A percentile compares a stretch with the other conserved stretches of the same genome.
phyloP scores from a whole-genome alignment of 2,797 vertebrate genomes.

The Acestrorhynchus altus region DNA sequence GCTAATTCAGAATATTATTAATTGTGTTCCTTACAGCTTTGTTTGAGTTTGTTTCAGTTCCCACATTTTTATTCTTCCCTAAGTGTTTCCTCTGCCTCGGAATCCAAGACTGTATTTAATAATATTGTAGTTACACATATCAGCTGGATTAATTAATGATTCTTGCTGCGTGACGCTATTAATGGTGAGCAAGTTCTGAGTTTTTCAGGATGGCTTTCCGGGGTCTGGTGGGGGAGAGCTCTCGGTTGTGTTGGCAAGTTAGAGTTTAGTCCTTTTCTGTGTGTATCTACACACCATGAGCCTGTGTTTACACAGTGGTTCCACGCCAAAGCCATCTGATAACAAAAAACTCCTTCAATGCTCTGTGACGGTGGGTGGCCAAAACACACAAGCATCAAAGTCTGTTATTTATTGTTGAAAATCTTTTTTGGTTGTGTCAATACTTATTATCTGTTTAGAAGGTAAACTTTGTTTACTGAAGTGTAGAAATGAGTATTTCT shows the following conservation, averaged over 20 bases:
- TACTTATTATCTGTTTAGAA: neutral
- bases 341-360: slow-evolving; percentile 33
- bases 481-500: neutral
- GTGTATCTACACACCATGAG: slow-evolving; percentile 42
- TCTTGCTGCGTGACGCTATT: neutral
- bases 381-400: slow-evolving; percentile 32
- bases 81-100: neutral
- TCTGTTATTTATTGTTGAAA: slow-evolving; percentile 8
- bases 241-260: slow-evolving; percentile 20
- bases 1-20: neutral
- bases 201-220: neutral
- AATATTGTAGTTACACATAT: neutral
- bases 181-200: neutral
- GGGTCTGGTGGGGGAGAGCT: neutral
- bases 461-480: neutral
- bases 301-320: slow-evolving; percentile 51
- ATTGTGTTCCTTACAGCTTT: neutral
- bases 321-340: slow-evolving; percentile 40
- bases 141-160: neutral
- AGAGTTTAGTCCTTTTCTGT: slow-evolving; percentile 21
- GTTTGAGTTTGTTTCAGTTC: neutral
- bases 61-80: neutral
- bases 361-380: slow-evolving; percentile 40
- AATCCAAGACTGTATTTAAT: neutral
- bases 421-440: slow-evolving; percentile 9